Percentiles rank a stretch among this genome's conserved stretches.
phyloP scores from a whole-genome alignment of 2,888 invertebrate genomes.

The Euspilapteryx auroguttella region DNA sequence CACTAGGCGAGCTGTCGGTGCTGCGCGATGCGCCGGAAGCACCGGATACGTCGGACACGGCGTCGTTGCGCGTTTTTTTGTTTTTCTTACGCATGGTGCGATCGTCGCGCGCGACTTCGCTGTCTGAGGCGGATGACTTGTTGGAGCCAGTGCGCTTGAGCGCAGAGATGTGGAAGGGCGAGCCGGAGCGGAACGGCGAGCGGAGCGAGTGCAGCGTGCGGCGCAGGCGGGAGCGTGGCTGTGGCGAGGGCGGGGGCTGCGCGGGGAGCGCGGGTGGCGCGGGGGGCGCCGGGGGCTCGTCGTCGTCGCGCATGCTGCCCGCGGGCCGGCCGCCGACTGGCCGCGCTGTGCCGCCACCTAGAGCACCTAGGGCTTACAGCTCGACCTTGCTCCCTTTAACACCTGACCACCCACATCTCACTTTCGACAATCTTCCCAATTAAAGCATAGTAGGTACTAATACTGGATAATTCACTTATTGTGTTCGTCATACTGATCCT shows the following conservation, averaged over 20 bases:
- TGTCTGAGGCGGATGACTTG: constrained; percentile 49
- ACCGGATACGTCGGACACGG: constrained; percentile 12
- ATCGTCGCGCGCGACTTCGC: constrained; percentile 46
- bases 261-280: constrained; percentile 12
- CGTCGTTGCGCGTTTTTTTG: constrained; percentile 41
- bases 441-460: too few species aligned
- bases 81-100: constrained; percentile 56
- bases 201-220: constrained; percentile 50
- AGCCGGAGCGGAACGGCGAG: constrained; percentile 50
- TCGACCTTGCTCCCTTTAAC: constrained; percentile 34
- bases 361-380: constrained; percentile 8
- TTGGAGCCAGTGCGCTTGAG: constrained; percentile 42
- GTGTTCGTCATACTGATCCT: too few species aligned
- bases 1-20: constrained; percentile 32
- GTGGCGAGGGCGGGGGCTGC: constrained; percentile 16
- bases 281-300: constrained; percentile 23
- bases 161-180: constrained; percentile 50
- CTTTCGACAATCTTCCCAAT: too few species aligned
- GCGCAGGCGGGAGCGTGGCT: constrained; percentile 39
- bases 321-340: constrained; percentile 27
- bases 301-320: constrained; percentile 34
- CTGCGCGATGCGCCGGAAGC: constrained; percentile 25
- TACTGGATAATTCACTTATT: too few species aligned
- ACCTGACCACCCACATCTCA: too few species aligned
- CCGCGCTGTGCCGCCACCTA: constrained; percentile 10